phyloP scores from a whole-genome alignment of 1,140 invertebrate species.

The Babylonia areolata region DNA sequence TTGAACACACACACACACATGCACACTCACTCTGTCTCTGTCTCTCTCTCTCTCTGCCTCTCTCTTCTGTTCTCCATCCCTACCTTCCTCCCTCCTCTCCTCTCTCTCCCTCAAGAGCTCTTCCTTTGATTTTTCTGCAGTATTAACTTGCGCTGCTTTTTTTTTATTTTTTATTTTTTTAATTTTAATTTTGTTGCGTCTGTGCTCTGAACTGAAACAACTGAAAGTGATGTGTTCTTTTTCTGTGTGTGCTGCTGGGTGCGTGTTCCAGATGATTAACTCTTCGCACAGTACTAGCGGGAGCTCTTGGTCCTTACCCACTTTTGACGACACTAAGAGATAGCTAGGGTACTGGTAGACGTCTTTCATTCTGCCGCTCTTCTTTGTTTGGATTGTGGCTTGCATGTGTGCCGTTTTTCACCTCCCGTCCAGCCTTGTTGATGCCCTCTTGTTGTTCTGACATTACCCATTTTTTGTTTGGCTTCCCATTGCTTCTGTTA shows the following conservation, averaged over 20 bases:
- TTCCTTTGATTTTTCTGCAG: too few species aligned
- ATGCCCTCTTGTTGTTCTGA: background rate
- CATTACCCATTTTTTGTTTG: background rate
- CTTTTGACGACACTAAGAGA: constrained; percentile 53
- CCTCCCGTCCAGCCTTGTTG: background rate
- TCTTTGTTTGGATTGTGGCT: background rate
- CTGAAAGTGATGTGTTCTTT: background rate
- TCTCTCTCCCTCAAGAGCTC: too few species aligned
- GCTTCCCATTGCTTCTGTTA: background rate
- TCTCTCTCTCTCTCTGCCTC: too few species aligned
- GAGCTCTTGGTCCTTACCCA: constrained; percentile 56
- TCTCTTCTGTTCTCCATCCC: too few species aligned
- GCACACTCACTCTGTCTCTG: too few species aligned
- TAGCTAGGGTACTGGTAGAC: constrained; percentile 45
- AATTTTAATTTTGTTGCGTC: too few species aligned
- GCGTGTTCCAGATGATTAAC: constrained; percentile 49
- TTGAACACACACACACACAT: too few species aligned
- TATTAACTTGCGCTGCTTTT: too few species aligned
- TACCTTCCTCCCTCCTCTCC: too few species aligned
- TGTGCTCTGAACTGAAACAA: background rate
- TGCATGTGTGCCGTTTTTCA: constrained; percentile 16
- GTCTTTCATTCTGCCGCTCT: constrained; percentile 22
- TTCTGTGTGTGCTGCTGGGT: constrained; percentile 9
- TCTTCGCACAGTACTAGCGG: constrained; percentile 50
- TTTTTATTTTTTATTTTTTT: background rate